Percentiles rank a stretch among this genome's conserved stretches.
Evolutionary conservation across 2,113 vertebrate species (phyloP).

Genomic region (Alethe castanea): DNA sequence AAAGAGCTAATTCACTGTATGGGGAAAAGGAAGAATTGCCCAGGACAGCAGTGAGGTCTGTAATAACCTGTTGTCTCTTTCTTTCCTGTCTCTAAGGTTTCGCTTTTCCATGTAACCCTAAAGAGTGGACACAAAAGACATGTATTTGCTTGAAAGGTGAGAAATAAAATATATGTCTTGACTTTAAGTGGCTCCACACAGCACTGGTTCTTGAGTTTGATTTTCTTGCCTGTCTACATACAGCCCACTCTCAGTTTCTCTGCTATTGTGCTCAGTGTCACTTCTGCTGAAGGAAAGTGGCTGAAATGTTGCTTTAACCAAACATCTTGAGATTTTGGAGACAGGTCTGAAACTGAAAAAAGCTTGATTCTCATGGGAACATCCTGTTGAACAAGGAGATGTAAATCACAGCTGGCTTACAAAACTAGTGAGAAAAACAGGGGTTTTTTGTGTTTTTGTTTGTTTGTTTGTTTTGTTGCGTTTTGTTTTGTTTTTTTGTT

Average conservation of each 20-base stretch:
- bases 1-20: neutral
- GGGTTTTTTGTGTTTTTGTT: no score
- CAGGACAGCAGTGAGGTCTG: neutral
- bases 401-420: neutral
- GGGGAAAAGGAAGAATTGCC: neutral
- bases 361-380: neutral
- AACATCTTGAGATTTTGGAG: slow-evolving; percentile 18
- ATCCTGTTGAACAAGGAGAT: neutral
- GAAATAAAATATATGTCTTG: slow-evolving; percentile 32
- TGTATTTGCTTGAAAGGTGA: slow-evolving; percentile 42
- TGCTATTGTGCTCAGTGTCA: slow-evolving; percentile 22
- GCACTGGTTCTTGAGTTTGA: neutral
- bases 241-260: neutral
- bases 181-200: slow-evolving; percentile 27
- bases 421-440: neutral
- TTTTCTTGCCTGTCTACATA: slow-evolving; percentile 33
- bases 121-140: slow-evolving; percentile 21
- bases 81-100: neutral
- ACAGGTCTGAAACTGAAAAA: neutral
- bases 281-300: slow-evolving; percentile 32
- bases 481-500: neutral
- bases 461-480: no score
- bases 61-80: slow-evolving; percentile 29
- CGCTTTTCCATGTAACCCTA: neutral
- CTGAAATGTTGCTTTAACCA: slow-evolving; percentile 15